Percentiles rank a stretch among this genome's conserved stretches.
Conservation (phyloP, 2,113 vertebrate genomes). For the Hyaena hyaena region DNA sequence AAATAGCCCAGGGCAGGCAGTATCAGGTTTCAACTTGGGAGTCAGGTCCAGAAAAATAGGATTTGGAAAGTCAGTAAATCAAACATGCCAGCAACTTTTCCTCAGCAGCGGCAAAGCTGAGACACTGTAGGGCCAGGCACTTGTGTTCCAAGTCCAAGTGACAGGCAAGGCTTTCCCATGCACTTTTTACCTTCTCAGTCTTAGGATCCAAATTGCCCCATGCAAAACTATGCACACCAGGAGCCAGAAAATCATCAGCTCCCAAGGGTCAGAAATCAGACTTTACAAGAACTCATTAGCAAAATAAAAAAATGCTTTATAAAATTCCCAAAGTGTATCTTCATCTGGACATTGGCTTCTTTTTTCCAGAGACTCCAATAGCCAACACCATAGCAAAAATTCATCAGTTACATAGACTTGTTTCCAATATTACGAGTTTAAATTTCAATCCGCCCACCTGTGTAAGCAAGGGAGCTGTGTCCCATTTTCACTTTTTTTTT, state of each 20-base stretch:
- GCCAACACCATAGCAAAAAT: background rate
- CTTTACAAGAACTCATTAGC: conserved; percentile 29
- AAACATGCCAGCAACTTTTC: background rate
- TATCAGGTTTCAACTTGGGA: conserved; percentile 1
- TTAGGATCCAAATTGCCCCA: background rate
- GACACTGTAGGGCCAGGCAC: background rate
- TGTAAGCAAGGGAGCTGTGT: background rate
- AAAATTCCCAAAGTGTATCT: background rate
- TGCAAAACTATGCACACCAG: background rate
- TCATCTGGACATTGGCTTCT: background rate
- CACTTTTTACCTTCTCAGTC: background rate
- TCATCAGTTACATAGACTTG: background rate
- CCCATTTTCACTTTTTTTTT: background rate
- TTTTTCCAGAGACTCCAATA: background rate
- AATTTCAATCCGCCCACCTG: background rate
- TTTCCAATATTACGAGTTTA: background rate
- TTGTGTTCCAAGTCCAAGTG: background rate
- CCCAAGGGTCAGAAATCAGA: background rate
- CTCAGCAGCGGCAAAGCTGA: background rate
- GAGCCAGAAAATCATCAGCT: background rate
- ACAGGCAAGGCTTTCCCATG: background rate
- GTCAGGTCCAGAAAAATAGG: background rate
- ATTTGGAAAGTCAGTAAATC: background rate
- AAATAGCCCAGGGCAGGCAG: background rate
- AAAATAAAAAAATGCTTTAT: conserved; percentile 4